Base-by-base conservation (phyloP, 2,113 vertebrate species). In the Megaptera novaeangliae region DNA sequence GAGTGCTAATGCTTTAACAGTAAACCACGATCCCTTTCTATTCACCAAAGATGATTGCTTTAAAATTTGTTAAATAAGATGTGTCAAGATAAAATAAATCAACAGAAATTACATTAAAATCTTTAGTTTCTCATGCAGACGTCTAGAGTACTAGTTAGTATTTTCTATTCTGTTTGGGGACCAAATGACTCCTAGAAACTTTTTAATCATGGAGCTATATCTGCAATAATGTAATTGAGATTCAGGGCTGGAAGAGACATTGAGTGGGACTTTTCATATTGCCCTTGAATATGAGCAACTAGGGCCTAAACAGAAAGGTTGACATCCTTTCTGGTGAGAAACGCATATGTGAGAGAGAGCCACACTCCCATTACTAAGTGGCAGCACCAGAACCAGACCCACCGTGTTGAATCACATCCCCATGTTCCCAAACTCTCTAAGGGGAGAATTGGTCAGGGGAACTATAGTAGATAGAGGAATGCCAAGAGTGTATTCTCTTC, bases 91-190 rank as follows among this genome's bases (percentile, higher is more conserved):
- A 95, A 97, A 74, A 39, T 96, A 94, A 92, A 78, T 94, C 95
- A 90, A n/a, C 49, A 97, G 96, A 96, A 94, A 95, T 93, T 95
- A 69, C 20, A 78, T 78, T 69, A 93, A 66, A 94, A 93, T 97
- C 75, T 96, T 97, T 74, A 52, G 74, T 39, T 94, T 61, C 55
- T 63, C 72, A 74, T 86, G 25, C 55, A 74, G 46, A 88, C 27
- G 31, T 75, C n/a, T 85, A 29, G 68, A 63, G 78, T 81, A n/a
- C 36, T 46, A 57, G 52, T 93, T 95, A 74, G 52, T 61, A 72
- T 66, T 95, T 84, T 88, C 74, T 88, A 8, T 94, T 63, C 82
- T 89, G 23, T 44, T 93, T 36, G 44, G 69, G 57, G 13, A 87
- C 6, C 4, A 44, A 29, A 64, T 49, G 46, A 25, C 29, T 52